Percentiles rank a stretch among this genome's conserved stretches.
Conservation (phyloP, 2,797 vertebrate species). For the Myripristis murdjan region DNA sequence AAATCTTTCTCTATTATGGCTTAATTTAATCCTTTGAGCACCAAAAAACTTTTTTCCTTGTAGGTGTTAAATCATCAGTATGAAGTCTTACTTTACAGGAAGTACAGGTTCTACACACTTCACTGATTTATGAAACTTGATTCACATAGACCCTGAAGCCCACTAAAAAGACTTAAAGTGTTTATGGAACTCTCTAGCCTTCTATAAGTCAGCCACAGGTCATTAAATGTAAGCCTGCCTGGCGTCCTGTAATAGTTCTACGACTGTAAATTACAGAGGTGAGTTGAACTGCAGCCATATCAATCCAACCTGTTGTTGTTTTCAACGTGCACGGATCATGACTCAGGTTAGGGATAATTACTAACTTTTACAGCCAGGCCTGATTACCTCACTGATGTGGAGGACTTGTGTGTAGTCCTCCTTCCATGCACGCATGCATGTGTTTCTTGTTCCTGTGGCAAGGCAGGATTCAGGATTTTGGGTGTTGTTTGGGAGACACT, state of each 20-base stretch:
- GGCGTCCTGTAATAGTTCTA: neutral
- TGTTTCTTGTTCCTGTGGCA: conserved; percentile 43
- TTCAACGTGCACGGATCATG: conserved; percentile 27
- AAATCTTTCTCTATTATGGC: no score
- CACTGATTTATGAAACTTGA: no score
- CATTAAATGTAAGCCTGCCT: neutral
- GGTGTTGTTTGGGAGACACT: conserved; percentile 11
- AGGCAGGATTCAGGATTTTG: conserved; percentile 27
- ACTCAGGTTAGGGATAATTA: conserved; percentile 45
- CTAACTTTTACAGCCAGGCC: conserved; percentile 39
- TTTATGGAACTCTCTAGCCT: neutral
- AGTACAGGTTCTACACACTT: neutral
- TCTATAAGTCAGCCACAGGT: neutral
- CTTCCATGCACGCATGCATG: conserved; percentile 10
- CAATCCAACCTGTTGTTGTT: conserved; percentile 22
- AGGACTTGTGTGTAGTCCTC: conserved; percentile 20
- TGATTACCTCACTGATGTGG: conserved; percentile 47
- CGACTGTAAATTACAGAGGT: neutral
- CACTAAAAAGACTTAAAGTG: neutral
- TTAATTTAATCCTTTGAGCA: neutral
- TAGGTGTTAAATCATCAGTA: no score
- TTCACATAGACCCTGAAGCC: no score
- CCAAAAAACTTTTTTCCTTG: neutral
- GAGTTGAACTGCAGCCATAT: conserved; percentile 11
- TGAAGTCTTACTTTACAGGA: neutral